A percentile compares a stretch with the other conserved stretches of the same genome.
phyloP scores from a whole-genome alignment of 2,888 invertebrate genomes.

The Drosophila subquinaria region DNA sequence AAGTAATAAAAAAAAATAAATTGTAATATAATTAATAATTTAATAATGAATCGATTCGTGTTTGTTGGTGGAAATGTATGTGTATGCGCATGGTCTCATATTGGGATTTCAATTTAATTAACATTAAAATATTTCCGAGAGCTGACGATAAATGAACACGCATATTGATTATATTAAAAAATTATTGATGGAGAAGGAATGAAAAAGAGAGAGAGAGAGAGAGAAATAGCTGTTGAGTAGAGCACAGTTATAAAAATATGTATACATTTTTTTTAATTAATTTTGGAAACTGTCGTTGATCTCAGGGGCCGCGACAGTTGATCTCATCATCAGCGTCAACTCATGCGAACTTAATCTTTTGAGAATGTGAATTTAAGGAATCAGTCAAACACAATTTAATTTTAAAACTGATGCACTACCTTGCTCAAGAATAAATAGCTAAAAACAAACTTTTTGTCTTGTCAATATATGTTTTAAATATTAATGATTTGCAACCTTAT shows the following conservation, averaged over 20 bases:
- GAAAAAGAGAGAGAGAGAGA: neutral
- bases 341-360: neutral
- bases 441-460: neutral
- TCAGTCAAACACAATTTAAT: neutral
- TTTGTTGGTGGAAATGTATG: constrained; percentile 2
- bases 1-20: constrained; percentile 2
- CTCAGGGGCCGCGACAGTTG: neutral
- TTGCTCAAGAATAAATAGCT: too few species aligned
- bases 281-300: neutral
- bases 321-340: neutral
- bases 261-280: constrained; percentile 4
- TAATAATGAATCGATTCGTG: constrained; percentile 46
- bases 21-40: constrained; percentile 66
- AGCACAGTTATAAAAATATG: neutral
- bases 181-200: neutral
- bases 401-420: neutral
- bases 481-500: constrained; percentile 39
- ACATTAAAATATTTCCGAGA: constrained; percentile 51
- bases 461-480: constrained; percentile 32
- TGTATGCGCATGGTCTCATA: constrained; percentile 11
- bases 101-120: constrained; percentile 72
- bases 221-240: neutral
- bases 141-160: constrained; percentile 28
- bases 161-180: constrained; percentile 43
- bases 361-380: neutral